Percentiles rank a stretch among this genome's conserved stretches.
These are phyloP conservation scores for Forpus xanthops DNA, from an alignment of 2,797 vertebrate species.

Conservation along the genomic window DNA sequence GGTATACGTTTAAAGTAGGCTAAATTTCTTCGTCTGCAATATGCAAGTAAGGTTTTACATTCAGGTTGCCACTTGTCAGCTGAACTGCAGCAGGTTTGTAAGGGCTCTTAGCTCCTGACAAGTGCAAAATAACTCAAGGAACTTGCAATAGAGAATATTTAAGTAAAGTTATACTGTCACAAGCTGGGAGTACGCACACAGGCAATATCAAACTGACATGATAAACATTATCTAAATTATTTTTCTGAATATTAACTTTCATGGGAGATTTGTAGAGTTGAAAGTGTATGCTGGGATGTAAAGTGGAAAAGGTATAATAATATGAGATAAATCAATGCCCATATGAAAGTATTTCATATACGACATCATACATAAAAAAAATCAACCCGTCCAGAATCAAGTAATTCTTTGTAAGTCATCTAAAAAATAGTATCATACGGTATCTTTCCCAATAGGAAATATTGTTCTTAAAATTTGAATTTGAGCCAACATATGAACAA, in stretches of 20 bases:
- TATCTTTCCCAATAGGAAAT: neutral
- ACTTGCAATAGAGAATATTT: neutral
- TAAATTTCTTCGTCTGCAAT: neutral
- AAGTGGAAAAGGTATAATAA: neutral
- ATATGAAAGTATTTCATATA: neutral
- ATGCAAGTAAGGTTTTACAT: neutral
- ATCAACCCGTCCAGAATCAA: neutral
- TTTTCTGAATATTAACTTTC: neutral
- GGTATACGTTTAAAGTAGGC: neutral
- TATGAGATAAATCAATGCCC: neutral
- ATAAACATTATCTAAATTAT: neutral
- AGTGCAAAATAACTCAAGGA: neutral
- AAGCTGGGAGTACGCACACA: neutral
- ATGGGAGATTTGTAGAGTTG: neutral
- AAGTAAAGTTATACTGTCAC: neutral
- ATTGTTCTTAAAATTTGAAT: neutral
- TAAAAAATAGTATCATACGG: neutral
- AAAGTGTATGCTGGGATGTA: neutral
- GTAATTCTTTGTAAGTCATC: neutral
- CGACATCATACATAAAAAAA: neutral
- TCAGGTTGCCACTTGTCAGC: neutral
- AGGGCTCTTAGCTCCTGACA: neutral
- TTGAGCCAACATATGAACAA: neutral
- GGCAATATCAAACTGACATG: neutral
- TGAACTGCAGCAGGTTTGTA: neutral